phyloP scores from a whole-genome alignment of 37 sponge, comb jelly and placozoan species.

The Beroe ovata region DNA sequence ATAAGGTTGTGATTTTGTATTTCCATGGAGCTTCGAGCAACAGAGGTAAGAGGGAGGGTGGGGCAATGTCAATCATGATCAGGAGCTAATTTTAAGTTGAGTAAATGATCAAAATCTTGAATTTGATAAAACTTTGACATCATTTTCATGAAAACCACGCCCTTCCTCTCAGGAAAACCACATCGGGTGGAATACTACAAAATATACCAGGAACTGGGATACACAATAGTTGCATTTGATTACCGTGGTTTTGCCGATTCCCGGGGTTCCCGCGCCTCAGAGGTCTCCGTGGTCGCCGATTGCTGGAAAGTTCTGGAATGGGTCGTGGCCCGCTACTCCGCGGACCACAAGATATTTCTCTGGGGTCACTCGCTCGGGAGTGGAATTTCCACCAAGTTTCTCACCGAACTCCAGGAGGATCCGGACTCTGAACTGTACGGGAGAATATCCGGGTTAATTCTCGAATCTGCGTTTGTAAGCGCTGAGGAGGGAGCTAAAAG shows the following conservation, averaged over 20 bases:
- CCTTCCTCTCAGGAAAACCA: slow-evolving; percentile 21
- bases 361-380: slow-evolving; percentile 93
- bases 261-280: slow-evolving; percentile 72
- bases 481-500: slow-evolving; percentile 36
- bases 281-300: slow-evolving; percentile 80
- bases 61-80: not conserved
- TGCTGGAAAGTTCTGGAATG: slow-evolving; percentile 75
- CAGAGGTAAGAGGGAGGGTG: slow-evolving; percentile 19
- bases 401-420: slow-evolving; percentile 55
- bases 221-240: slow-evolving; percentile 84
- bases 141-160: not conserved
- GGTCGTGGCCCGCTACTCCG: slow-evolving; percentile 70
- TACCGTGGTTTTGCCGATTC: slow-evolving; percentile 89
- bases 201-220: slow-evolving; percentile 69
- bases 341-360: slow-evolving; percentile 70
- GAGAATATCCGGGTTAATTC: not conserved
- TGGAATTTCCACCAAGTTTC: slow-evolving; percentile 75
- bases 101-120: not conserved
- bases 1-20: slow-evolving; percentile 22
- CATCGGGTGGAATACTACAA: slow-evolving; percentile 81
- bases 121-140: not conserved
- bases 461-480: slow-evolving; percentile 62
- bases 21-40: slow-evolving; percentile 60
- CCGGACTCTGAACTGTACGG: not conserved
- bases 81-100: not conserved